Base-by-base conservation (phyloP, 1,140 invertebrate species). In the Drosophila kanapiae region DNA sequence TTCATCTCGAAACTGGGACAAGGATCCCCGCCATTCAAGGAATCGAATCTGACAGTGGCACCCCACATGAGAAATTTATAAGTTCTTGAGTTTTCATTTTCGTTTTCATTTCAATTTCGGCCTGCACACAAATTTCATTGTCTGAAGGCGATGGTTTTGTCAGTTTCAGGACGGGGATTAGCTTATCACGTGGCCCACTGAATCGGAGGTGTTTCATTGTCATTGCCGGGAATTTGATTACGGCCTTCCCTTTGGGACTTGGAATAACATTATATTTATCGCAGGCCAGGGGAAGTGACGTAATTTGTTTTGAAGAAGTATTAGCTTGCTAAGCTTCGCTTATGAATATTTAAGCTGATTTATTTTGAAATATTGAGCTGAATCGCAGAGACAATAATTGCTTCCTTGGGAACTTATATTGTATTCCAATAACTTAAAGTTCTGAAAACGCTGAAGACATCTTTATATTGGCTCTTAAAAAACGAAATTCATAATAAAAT, bases 61-160 rank as follows among this genome's bases (percentile, higher is more conserved):
- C 72, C 78, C 72, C 78, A 74, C 68, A 64, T 80, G 77, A 70
- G 64, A 75, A 75, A 83, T 88, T 83, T 68, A 71, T 78, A 87
- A 87, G 84, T 72, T 87, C 64, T 80, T 88, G 84, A 87, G 74
- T 87, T 87, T 83, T 88, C 79, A 86, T 86, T 83, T 83, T 81
- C 75, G 75, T 81, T 83, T 77, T 58, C 58, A 80, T 84, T 84
- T 81, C 53, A 80, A 85, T 85, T 81, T 85, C 49, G 42, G n/a
- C 40, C 54, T 18, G 43, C 53, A 56, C 49, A 43, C 42, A 79
- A 88, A 70, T 88, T 87, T 88, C 67, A 88, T 87, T 87, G 83
- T 87, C 84, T 87, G 83, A 74, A 80, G 76, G 45, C 54, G 75
- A 48, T 82, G 77, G 77, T 71, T 51, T 71, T 83, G 80, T 84